Conservation (phyloP, 2,888 invertebrate species). For the Microctonus hyperodae region DNA sequence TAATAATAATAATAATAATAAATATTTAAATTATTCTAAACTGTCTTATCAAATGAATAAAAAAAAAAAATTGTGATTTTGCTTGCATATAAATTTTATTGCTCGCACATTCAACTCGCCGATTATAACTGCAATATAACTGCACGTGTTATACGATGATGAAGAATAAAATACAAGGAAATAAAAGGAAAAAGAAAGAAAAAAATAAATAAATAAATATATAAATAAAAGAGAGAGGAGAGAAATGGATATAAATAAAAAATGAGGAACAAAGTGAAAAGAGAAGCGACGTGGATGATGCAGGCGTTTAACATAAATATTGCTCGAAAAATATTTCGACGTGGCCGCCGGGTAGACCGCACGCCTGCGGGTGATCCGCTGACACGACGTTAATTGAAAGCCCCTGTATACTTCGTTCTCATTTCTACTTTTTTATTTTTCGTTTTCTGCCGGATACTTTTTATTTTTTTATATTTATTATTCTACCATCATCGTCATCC, state of each 20-base stretch:
- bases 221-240: slow-evolving; percentile 6
- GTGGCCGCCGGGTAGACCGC: slow-evolving; percentile 42
- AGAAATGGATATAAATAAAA: background rate
- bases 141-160: background rate
- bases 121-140: background rate
- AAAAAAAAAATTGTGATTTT: too few species aligned
- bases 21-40: too few species aligned
- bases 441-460: background rate
- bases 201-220: background rate
- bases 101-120: slow-evolving; percentile 20
- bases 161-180: background rate
- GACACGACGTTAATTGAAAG: slow-evolving; percentile 58
- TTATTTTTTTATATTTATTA: too few species aligned
- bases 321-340: slow-evolving; percentile 55
- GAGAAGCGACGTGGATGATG: slow-evolving; percentile 14
- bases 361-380: slow-evolving; percentile 51
- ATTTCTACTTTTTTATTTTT: slow-evolving; percentile 1
- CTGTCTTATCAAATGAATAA: too few species aligned
- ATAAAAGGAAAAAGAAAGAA: background rate
- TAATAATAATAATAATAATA: too few species aligned
- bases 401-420: slow-evolving; percentile 36
- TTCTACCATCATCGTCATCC: background rate
- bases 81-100: slow-evolving; percentile 5
- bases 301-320: slow-evolving; percentile 55
- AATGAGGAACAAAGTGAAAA: background rate